Conservation (phyloP, 2,113 vertebrate species). For the Dasypus novemcinctus region DNA sequence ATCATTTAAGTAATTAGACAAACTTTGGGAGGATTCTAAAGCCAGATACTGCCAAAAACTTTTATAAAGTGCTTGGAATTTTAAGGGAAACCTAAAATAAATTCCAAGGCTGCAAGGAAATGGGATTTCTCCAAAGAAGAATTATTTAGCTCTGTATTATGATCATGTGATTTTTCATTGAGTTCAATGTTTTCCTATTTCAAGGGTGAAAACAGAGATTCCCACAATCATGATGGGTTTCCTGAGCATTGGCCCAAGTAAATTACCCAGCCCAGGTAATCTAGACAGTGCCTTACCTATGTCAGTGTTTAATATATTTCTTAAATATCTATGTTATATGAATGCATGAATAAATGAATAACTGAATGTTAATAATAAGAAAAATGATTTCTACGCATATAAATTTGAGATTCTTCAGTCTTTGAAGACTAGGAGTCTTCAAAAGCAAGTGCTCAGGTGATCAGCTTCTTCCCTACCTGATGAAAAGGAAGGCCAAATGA, state of each 20-base stretch:
- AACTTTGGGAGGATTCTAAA: not conserved
- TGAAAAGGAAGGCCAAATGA: not conserved
- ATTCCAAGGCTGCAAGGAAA: not conserved
- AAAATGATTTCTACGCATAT: not conserved
- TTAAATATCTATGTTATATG: not conserved
- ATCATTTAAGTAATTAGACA: not conserved
- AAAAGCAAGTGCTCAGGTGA: not conserved
- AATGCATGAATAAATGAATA: not conserved
- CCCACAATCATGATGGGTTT: not conserved
- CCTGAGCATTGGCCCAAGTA: not conserved
- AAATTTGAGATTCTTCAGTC: not conserved
- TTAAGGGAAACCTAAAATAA: conserved; percentile 38
- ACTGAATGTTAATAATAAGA: not conserved
- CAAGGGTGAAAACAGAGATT: not conserved
- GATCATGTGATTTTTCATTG: not conserved
- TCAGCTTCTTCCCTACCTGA: not conserved
- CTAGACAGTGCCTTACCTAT: not conserved
- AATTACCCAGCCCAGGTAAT: not conserved
- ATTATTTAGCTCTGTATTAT: not conserved
- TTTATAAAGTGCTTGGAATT: not conserved
- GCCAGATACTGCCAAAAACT: not conserved
- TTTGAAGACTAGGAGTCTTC: not conserved
- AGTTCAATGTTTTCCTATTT: not conserved
- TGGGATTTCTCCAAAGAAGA: not conserved
- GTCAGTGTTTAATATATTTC: not conserved